A percentile compares a stretch with the other conserved stretches of the same genome.
Conservation (phyloP, 2,888 invertebrate species). For the Gymnocheta viridis region DNA sequence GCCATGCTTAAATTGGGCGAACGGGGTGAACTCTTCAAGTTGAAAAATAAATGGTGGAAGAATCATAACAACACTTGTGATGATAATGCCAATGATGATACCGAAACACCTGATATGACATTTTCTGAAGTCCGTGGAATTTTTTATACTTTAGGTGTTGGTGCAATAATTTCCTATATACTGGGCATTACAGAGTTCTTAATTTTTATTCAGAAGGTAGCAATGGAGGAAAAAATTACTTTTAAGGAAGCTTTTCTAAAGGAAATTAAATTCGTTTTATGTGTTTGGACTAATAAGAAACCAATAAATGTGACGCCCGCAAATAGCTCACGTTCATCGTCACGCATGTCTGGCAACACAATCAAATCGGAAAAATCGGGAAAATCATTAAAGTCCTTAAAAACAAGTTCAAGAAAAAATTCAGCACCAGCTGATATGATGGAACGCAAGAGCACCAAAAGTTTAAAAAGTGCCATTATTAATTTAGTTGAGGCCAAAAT, state of each 20-base stretch:
- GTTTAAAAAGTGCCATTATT: constrained; percentile 52
- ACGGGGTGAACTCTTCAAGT: constrained; percentile 88
- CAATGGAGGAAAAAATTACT: constrained; percentile 86
- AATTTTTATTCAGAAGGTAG: constrained; percentile 89
- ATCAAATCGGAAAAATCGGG: constrained; percentile 71
- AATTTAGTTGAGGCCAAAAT: constrained; percentile 40
- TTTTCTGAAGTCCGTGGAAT: constrained; percentile 92
- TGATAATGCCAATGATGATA: constrained; percentile 69
- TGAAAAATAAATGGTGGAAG: constrained; percentile 97
- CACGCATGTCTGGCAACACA: constrained; percentile 74
- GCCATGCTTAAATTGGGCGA: constrained; percentile 96
- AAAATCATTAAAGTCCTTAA: constrained; percentile 31
- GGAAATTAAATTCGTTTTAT: constrained; percentile 76
- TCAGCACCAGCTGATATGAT: constrained; percentile 73
- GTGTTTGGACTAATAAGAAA: constrained; percentile 78
- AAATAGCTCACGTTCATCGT: constrained; percentile 73
- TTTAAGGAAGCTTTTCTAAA: constrained; percentile 74
- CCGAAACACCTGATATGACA: constrained; percentile 74
- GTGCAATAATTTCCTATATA: constrained; percentile 87
- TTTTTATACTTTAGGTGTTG: constrained; percentile 91
- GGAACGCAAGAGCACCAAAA: constrained; percentile 65
- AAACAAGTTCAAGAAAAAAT: constrained; percentile 28
- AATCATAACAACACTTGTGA: constrained; percentile 83
- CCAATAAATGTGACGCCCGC: constrained; percentile 74
- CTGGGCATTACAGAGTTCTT: constrained; percentile 93